Percentiles rank a stretch among this genome's conserved stretches.
Evolutionary conservation across 2,888 invertebrate genomes (phyloP).

Genomic region (Yponomeuta cagnagella): DNA sequence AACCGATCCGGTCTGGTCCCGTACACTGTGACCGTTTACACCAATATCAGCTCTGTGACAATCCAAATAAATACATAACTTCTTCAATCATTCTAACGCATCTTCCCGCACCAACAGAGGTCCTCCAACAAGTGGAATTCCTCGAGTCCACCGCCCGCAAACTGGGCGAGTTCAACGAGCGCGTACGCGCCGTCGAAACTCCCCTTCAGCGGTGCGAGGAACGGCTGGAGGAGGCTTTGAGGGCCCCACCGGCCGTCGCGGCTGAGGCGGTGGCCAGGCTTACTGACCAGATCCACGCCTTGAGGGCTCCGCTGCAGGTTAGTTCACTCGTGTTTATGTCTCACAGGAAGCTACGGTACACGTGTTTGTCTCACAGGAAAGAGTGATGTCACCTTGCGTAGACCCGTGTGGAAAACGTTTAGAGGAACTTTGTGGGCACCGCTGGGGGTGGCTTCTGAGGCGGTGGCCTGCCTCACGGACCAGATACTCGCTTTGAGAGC

Average conservation of each 20-base stretch:
- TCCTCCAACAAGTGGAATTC: slow-evolving; percentile 84
- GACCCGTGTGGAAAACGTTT: too few species aligned
- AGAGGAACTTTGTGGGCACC: slow-evolving; percentile 41
- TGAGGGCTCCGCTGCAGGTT: slow-evolving; percentile 83
- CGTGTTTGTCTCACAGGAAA: too few species aligned
- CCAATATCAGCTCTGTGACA: too few species aligned
- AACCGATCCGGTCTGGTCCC: too few species aligned
- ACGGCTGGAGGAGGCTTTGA: slow-evolving; percentile 76
- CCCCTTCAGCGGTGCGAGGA: slow-evolving; percentile 93
- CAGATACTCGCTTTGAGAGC: slow-evolving; percentile 56
- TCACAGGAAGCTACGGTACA: too few species aligned
- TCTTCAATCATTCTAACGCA: not conserved
- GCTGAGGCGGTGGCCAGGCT: slow-evolving; percentile 89
- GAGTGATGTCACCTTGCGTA: too few species aligned
- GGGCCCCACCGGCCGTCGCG: slow-evolving; percentile 84
- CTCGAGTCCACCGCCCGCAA: slow-evolving; percentile 89
- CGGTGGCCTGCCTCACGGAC: slow-evolving; percentile 88
- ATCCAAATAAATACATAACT: too few species aligned
- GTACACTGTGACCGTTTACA: too few species aligned
- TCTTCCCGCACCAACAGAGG: slow-evolving; percentile 52
- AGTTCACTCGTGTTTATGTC: slow-evolving; percentile 76
- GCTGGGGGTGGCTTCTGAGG: slow-evolving; percentile 85
- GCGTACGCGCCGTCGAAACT: slow-evolving; percentile 88
- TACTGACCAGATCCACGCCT: slow-evolving; percentile 85
- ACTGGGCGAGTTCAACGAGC: slow-evolving; percentile 89